Evolutionary conservation across 2,797 vertebrate species (phyloP).

Genomic region (Pangasius krempfi): DNA sequence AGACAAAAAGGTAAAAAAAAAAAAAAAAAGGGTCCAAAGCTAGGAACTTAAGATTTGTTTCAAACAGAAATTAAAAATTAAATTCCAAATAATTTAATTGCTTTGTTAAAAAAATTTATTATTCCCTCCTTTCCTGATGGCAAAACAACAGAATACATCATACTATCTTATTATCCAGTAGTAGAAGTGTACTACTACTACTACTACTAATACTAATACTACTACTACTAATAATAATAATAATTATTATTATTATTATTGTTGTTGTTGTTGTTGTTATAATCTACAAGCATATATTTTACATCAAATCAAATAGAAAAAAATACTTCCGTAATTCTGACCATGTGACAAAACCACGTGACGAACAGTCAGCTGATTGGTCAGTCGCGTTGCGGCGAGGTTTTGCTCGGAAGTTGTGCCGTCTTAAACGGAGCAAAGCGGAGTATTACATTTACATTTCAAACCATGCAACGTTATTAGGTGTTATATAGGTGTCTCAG

Average conservation of each 20-base stretch:
- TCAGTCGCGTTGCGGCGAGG: background rate
- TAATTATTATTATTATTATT: background rate
- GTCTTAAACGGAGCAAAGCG: background rate
- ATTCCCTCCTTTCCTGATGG: background rate
- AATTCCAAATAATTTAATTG: background rate
- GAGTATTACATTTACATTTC: background rate
- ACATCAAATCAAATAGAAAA: background rate
- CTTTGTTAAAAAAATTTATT: background rate
- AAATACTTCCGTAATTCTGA: background rate
- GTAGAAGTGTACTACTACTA: background rate
- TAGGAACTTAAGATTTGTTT: too few relatives aligned
- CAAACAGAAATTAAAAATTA: background rate
- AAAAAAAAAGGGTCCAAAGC: too few relatives aligned
- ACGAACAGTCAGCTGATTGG: background rate
- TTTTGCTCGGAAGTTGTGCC: background rate
- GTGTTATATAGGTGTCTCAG: background rate
- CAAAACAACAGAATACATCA: background rate
- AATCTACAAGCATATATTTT: background rate
- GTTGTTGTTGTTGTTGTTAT: background rate
- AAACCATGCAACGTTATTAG: background rate
- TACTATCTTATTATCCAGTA: background rate
- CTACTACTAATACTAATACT: background rate
- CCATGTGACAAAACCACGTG: conserved; percentile 13
- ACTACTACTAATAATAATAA: background rate
- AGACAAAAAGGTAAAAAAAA: background rate